Base-by-base conservation (phyloP, 2,888 invertebrate genomes). In the Anoplius nigerrimus region DNA sequence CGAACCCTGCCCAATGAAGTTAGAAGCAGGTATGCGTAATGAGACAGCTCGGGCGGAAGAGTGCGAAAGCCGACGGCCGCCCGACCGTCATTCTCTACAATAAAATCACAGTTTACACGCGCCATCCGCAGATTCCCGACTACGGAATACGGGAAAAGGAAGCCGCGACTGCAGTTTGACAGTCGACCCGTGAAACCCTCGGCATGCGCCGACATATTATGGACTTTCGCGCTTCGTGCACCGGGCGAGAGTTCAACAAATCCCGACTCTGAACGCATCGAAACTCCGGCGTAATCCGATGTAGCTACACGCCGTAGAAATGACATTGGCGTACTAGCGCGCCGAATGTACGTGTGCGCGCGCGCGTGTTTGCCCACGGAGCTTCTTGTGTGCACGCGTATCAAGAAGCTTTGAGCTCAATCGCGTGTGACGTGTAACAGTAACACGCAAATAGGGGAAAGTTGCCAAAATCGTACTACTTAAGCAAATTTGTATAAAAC, bases 101-200 rank as follows among this genome's bases (percentile, higher is more conserved):
- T 34, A 34, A 34, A 34, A 11, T 34, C 34, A 34, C 34, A 34
- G 34, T 34, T 34, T 6, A 34, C 34, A 6, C 34, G 34, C 11
- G 34, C 8, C 11, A 8, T 11, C 34, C 34, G 34, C 34, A 11
- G 6, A 34, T 13, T 34, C 34, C 34, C 34, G 34, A 11, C 4
- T 11, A 13, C 34, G 56, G 53, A 43, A 20, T 4, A 43, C 46
- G 56, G 62, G 56, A 69, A 62, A 72, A 63, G 74, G 76, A 74
- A 69, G 58, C 55, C 63, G 51, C 55, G 21, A 66, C 24, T 54
- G 56, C 66, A 63, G 69, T 76, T 76, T 76, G 74, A 76, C 76
- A 69, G 72, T n/a, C 77, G 72, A 72, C 66, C 74, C 72, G 63
- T 76, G 76, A 76, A 74, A 72, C 67, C 63, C 48, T 42, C 54